Evolutionary conservation across 2,888 invertebrate genomes (phyloP).

Genomic region (Eupithecia subumbrata): DNA sequence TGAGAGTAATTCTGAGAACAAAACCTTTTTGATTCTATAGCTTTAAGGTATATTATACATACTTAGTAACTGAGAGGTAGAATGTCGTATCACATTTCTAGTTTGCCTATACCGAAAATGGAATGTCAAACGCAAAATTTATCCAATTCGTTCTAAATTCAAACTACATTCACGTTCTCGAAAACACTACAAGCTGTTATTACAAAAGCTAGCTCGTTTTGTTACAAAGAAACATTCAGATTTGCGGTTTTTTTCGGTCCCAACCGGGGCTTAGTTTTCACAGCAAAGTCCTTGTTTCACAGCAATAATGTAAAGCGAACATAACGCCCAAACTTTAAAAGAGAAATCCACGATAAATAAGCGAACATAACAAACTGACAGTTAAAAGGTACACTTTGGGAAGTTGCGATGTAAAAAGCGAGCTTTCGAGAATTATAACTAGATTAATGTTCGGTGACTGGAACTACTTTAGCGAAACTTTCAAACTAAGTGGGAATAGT

Average conservation of each 20-base stretch:
- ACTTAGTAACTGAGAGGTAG: neutral
- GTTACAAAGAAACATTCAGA: constrained; percentile 29
- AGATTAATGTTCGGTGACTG: constrained; percentile 79
- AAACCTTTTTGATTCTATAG: neutral
- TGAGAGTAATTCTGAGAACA: neutral
- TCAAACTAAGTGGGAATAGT: constrained; percentile 68
- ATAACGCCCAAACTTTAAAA: constrained; percentile 53
- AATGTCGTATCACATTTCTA: neutral
- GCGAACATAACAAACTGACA: constrained; percentile 58
- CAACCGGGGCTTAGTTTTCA: constrained; percentile 41
- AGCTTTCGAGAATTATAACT: constrained; percentile 68
- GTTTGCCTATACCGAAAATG: constrained; percentile 35
- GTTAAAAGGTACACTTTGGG: constrained; percentile 59
- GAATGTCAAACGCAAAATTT: constrained; percentile 47
- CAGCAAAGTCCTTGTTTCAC: constrained; percentile 19
- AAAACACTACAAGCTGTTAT: constrained; percentile 19
- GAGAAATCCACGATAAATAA: constrained; percentile 56
- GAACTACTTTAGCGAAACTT: constrained; percentile 73
- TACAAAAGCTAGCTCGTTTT: constrained; percentile 16
- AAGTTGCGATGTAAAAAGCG: constrained; percentile 62
- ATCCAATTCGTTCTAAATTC: constrained; percentile 27
- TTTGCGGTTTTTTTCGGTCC: constrained; percentile 43
- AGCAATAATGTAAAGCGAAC: constrained; percentile 51
- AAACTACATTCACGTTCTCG: constrained; percentile 17
- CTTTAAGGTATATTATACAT: neutral